Evolutionary conservation across 2,888 invertebrate species (phyloP).

Genomic region (Himalopsyche tibetana): DNA sequence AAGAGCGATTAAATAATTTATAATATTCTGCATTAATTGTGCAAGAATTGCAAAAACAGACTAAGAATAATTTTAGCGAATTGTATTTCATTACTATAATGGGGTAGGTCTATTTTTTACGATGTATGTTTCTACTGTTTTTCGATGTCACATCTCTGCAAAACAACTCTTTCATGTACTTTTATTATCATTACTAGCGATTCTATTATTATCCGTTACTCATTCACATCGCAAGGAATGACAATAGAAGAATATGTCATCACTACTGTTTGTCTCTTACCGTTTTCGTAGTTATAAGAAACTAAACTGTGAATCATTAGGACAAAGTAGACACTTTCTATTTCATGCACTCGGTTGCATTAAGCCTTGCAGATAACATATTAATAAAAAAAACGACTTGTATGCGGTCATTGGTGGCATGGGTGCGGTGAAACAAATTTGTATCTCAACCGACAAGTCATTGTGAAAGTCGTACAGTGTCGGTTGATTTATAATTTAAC

Average conservation of each 20-base stretch:
- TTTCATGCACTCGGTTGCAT: conserved; percentile 14
- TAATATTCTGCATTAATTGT: neutral
- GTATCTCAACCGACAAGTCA: neutral
- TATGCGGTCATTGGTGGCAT: neutral
- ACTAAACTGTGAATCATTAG: neutral
- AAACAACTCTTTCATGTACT: neutral
- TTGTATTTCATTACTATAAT: too few relatives aligned
- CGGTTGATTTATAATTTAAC: too few relatives aligned
- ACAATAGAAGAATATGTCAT: conserved; percentile 16
- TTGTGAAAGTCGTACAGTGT: neutral
- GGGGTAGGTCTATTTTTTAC: neutral
- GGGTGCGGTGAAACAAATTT: neutral
- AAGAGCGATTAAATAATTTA: neutral
- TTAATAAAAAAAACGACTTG: neutral
- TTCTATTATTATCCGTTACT: conserved; percentile 7
- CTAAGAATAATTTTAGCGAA: too few relatives aligned
- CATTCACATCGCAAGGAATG: neutral
- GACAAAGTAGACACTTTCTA: neutral
- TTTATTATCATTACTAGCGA: neutral
- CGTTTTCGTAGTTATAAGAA: neutral
- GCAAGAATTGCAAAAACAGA: too few relatives aligned
- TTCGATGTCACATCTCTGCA: too few relatives aligned
- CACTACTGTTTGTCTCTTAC: neutral
- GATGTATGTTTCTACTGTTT: neutral
- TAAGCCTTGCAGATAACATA: neutral